Evolutionary conservation across 2,888 invertebrate species (phyloP), one percentile per base, ranked within the genome.

Genomic region (Neoitamus cyanurus): DNA sequence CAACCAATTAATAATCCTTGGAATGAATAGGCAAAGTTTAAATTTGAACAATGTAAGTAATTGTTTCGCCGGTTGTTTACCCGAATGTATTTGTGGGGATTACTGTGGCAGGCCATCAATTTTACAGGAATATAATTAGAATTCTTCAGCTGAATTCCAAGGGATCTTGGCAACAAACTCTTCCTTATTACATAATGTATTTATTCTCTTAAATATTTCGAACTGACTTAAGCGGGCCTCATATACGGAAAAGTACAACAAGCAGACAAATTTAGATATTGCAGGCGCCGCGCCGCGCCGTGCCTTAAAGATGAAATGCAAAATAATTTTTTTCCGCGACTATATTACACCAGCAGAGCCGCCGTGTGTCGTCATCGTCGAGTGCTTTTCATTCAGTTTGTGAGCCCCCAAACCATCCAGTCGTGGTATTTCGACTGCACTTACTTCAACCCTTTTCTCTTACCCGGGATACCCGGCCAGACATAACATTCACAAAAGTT

Each of bases 401-500:
- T 30, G 28, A 25, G 68, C 68, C 58, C 25, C 25, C 42, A 42
- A 42, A 42, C 42, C 42, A n/a, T 42, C n/a, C 1, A 42, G 42
- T 3, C 42, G 42, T 1, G 42, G n/a, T 2, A 42, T 42, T 42
- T 42, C 42, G 42, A n/a, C 42, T 42, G 42, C 42, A 42, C 42
- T 42, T 42, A 58, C 25, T 25, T 25, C 25, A 58, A 58, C 15
- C 58, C 58, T 58, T 58, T 15, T 15, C 58, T 9, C 7, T 9
- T 25, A 25, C n/a, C 42, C 42, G n/a, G 42, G 25, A 58, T 9
- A 36, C 20, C 36, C 73, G 73, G 31, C 73, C 73, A 73, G 73
- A 73, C 73, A 73, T 36, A 73, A 37, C 34, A 73, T 73, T 73
- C 73, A 73, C 34, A 34, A 37, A 73, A 73, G n/a, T 73, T 73